Base-by-base conservation (phyloP, 2,797 vertebrate genomes). In the Nothura maculosa region DNA sequence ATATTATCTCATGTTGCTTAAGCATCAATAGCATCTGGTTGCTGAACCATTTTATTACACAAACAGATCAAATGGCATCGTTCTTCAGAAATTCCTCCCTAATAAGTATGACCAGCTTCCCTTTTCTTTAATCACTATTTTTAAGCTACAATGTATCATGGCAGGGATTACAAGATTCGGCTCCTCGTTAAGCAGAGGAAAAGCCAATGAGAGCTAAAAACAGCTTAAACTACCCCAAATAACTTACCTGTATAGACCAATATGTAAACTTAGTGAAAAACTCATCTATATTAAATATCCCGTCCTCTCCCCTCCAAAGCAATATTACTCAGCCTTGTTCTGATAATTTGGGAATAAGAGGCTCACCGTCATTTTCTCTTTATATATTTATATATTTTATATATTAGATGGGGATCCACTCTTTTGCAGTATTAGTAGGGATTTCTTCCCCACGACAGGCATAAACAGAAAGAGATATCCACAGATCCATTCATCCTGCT, bases 141-240 rank as follows among this genome's bases (percentile, higher is more conserved):
- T 85, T 73, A 70, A 73, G 27, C 79, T 43, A 78, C 63, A 78
- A 81, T 85, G 45, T 43, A 61, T 48, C 58, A 30, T 30, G 28
- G 78, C 28, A 88, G 77, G 20, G 38, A 86, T n/a, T 70, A 66
- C 85, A 81, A 86, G 19, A 24, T 42, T 91, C 67, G 72, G 54
- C 72, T 88, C 40, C 36, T 88, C 82, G 57, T 77, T 94, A 90
- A 79, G 52, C 32, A 83, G n/a, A 77, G 7, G 17, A 86, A 89
- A 91, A 73, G 21, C 5, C 40, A 45, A 70, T 43, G 45, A 93
- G 93, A 94, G 80, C 78, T 47, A 93, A 42, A 3, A 74, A 43
- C 34, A 78, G 43, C 45, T 90, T 40, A 80, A 87, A 47, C 79
- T 60, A 63, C 38, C 76, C 22, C 55, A 75, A 93, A 48, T 36